Base-by-base conservation (phyloP, 2,113 vertebrate genomes). In the Todiramphus chloris region DNA sequence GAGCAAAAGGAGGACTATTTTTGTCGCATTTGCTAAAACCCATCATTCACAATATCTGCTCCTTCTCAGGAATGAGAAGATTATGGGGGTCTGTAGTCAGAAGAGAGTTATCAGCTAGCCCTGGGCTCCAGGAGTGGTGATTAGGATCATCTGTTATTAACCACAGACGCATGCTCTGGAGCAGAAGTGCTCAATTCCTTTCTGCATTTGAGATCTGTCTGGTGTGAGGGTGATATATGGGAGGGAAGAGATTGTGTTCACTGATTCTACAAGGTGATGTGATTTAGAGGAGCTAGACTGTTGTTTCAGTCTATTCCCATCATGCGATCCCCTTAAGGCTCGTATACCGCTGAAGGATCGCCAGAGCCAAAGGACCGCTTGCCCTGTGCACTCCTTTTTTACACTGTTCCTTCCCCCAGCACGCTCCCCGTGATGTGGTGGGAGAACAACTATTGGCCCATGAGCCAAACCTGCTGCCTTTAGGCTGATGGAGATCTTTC, bases 131-230 rank as follows among this genome's bases (percentile, higher is more conserved):
- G 77, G 41, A 85, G 55, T 8, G 2, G 78, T 30, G 94, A 96
- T 96, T 96, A 89, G 81, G 77, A 96, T 97, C 95, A 93, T 89
- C 93, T 94, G 94, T 94, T 95, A 83, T 46, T 94, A 94, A 93
- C 91, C 8, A 5, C 74, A 89, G 87, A 46, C 1, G 2, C 86
- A 93, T 77, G 83, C 70, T 92, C 56, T 92, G 80, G 70, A 95
- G 95, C 82, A 94, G 87, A 94, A 93, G 37, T 31, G 58, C 87
- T 96, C 83, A 69, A 33, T 69, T 95, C 91, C 90, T 83, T 73
- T 62, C 93, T 93, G 53, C 51, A 23, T 81, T 93, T 1, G 1
- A 70, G 94, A 90, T 77, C 74, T 80, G 74, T 72, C 91, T 90
- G 91, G 90, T 92, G 92, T 84, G 82, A 92, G 92, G 72, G 89